Conservation (phyloP, 2,113 vertebrate species). For the Blennius ocellaris region DNA sequence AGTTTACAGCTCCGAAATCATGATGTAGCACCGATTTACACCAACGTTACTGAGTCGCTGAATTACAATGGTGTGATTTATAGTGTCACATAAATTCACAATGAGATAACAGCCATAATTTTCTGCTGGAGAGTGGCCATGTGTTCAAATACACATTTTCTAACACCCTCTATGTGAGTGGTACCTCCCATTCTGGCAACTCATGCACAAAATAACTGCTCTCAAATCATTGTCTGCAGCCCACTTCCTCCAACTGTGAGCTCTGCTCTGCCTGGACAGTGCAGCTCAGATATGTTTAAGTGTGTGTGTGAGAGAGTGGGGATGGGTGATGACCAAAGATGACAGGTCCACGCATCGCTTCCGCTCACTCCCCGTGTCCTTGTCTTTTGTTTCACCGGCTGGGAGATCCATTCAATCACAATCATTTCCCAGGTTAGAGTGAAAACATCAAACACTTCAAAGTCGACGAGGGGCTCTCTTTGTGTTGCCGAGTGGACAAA, state of each 20-base stretch:
- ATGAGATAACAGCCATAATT: conserved; percentile 1
- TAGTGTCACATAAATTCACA: background rate
- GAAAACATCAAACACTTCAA: conserved; percentile 41
- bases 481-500: conserved; percentile 28
- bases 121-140: conserved; percentile 8
- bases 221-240: conserved; percentile 60
- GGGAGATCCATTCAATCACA: conserved; percentile 58
- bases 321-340: conserved; percentile 66
- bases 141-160: no score
- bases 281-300: conserved; percentile 11
- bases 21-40: conserved; percentile 6
- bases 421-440: conserved; percentile 42
- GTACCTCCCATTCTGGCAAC: conserved; percentile 26
- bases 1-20: background rate
- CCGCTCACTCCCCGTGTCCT: conserved; percentile 58
- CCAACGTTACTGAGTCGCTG: background rate
- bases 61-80: background rate
- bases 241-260: conserved; percentile 53
- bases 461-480: conserved; percentile 20
- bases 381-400: conserved; percentile 64
- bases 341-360: conserved; percentile 71
- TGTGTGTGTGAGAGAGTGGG: no score
- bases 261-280: conserved; percentile 40
- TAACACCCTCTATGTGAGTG: conserved; percentile 10
- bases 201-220: conserved; percentile 47